Base-by-base conservation (phyloP, 92 coral and sea anemone species). In the Parazoanthus atlanticus region DNA sequence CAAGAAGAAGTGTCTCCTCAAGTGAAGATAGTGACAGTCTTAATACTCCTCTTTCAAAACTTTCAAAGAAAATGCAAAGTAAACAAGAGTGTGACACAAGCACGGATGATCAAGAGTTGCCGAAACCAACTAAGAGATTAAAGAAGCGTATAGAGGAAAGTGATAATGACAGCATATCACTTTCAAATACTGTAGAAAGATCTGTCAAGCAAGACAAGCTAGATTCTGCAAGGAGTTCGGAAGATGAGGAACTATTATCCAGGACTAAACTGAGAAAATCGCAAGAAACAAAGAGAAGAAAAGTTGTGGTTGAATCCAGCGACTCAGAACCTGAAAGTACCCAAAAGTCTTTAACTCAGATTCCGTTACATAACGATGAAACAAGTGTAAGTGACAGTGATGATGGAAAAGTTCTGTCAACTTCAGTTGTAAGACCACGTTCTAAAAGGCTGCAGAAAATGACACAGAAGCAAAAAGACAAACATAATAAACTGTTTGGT, bases 381-480 rank as follows among this genome's bases (percentile, higher is more conserved):
- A 11, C 26, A 2, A 26, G 74, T 90, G 86, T 78, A 34, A 54
- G 41, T 56, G 75, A 32, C 15, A 34, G 74, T 58, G 83, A 40
- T 25, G 86, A 28, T 6, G 78, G 75, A 43, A 29, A 81, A 15
- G n/a, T 8, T 8, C 9, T 23, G 6, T 25, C 65, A 46, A 52
- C 36, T 29, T 13, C 43, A 36, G 26, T 15, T 82, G 76, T 56
- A n/a, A 43, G 87, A 33, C 87, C 87, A 0, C 72, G 76, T 58
- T 91, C 93, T 8, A 79, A 78, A 28, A 73, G 98, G 90, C 82
- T 85, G 16, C 82, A 84, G 79, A 85, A 88, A 31, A 89, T 92
- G 26, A 88, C 85, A 1, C 80, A 85, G 72, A 89, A 88, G 15
- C 86, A 89, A 11, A 56, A 92, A 12, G 85, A 90, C 15, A 82